These are phyloP conservation scores for Salvelinus fontinalis DNA, from an alignment of 2,113 vertebrate species.

Conservation along the genomic window DNA sequence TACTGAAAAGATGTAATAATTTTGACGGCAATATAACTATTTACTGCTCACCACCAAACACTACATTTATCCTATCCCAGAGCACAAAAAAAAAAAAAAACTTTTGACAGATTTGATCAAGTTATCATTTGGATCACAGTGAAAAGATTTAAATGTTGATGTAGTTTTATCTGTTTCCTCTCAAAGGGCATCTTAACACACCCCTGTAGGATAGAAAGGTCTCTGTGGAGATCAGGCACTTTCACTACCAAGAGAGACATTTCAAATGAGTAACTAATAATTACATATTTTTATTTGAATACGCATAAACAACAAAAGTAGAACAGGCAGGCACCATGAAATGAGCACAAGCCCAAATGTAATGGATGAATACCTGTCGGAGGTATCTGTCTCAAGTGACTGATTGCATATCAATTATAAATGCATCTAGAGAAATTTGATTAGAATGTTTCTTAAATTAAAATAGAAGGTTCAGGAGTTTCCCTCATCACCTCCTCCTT, in stretches of 20 bases:
- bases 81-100: neutral
- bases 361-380: conserved; percentile 38
- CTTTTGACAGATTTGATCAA: conserved; percentile 44
- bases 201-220: neutral
- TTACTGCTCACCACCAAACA: conserved; percentile 11
- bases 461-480: conserved; percentile 2
- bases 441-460: conserved; percentile 20
- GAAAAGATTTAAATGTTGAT: conserved; percentile 44
- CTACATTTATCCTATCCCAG: conserved; percentile 35
- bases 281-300: conserved; percentile 44
- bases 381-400: conserved; percentile 33
- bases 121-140: conserved; percentile 29
- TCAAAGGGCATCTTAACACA: conserved; percentile 41
- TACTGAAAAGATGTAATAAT: conserved; percentile 57
- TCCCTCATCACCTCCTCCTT: neutral
- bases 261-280: conserved; percentile 17
- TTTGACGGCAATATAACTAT: conserved; percentile 22
- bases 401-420: conserved; percentile 34
- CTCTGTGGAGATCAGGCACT: neutral
- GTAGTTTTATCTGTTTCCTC: conserved; percentile 35
- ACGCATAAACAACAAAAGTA: conserved; percentile 30
- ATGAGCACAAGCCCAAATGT: conserved; percentile 31
- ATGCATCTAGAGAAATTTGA: conserved; percentile 22
- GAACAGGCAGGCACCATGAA: conserved; percentile 45
- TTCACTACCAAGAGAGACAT: neutral